Evolutionary conservation across 2,888 invertebrate species (phyloP), one percentile per base, ranked within the genome.

Genomic region (Holacanthella duospinosa): DNA sequence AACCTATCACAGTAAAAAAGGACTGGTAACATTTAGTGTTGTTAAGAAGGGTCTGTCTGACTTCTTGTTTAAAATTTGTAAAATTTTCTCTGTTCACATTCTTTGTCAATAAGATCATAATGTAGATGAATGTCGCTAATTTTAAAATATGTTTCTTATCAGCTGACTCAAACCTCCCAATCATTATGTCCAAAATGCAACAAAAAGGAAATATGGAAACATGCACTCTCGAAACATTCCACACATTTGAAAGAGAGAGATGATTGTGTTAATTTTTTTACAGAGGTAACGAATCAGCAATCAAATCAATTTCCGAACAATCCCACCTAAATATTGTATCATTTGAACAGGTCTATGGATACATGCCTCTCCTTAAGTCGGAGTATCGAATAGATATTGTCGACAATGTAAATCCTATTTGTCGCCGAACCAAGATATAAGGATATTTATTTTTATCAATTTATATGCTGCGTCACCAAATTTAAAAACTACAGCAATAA

Each of bases 51-150:
- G n/a, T n/a, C n/a, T n/a, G n/a, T n/a, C n/a, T n/a, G n/a, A n/a
- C n/a, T n/a, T n/a, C n/a, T n/a, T n/a, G n/a, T n/a, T n/a, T n/a
- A n/a, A n/a, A n/a, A 19, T 2, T 27, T 61, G 26, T 25, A 36
- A 16, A 36, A 16, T 36, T 16, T 16, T 36, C 3, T 16, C 25
- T 24, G 26, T 29, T 48, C 26, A 43, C 12, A 65, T 29, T 43
- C 53, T 27, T 55, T 19, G 36, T 24, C 55, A 54, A 43, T 4
- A 26, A 16, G 27, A 24, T 55, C 62, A 61, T 9, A 74, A 88
- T 88, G 95, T 96, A 19, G 96, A 96, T 2, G 95, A 95, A 0
- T 82, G 96, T 4, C 96, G 96, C 96, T 97, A 96, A 0, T 96
- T 95, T 79, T 84, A 96, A 48, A n/a, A n/a, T n/a, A n/a, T n/a